Base-by-base conservation (phyloP, 53 echinoderm and acorn worm species). In the Zoroaster sp. region DNA sequence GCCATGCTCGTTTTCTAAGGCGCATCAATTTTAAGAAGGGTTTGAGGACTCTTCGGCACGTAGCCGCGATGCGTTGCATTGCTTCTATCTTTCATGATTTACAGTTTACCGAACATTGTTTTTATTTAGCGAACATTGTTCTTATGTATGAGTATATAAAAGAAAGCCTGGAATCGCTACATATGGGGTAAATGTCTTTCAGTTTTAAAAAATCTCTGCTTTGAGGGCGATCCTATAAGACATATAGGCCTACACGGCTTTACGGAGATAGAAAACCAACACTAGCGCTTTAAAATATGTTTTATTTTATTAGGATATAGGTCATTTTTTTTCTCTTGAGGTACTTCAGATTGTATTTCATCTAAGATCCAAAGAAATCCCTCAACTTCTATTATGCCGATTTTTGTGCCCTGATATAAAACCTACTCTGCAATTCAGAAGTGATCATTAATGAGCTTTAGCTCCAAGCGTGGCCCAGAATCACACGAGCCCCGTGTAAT, bases 391-490 rank as follows among this genome's bases (percentile, higher is more conserved):
- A 34, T n/a, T n/a, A 79, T 79, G 79, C 79, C 39, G 38, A 18
- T 35, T 53, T 33, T 35, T 59, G 35, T 53, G 39, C 54, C 6
- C n/a, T n/a, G n/a, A 59, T 55, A 17, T 20, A 49, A 77, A 55
- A 82, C n/a, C 66, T 66, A 31, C 82, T 82, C 43, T 82, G 66
- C 82, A 82, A 33, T 44, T 43, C 82, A 66, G 46, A 32, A 68
- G 82, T 42, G 68, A 21, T 42, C 33, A 40, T 82, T 80, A 80
- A 65, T 67, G 82, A 82, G 43, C 40, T 31, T 45, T 66, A 17
- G 40, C 82, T 82, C 44, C 43, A 21, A 82, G 82, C 82, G 44
- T 82, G 82, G 75, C 82, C 82, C 18, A 82, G 66, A 53, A 41
- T 67, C 82, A 23, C 68, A 21, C 10, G 66, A 53, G 14, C 4